Conservation (phyloP, 2,797 vertebrate species). For the Syngnathus acus region DNA sequence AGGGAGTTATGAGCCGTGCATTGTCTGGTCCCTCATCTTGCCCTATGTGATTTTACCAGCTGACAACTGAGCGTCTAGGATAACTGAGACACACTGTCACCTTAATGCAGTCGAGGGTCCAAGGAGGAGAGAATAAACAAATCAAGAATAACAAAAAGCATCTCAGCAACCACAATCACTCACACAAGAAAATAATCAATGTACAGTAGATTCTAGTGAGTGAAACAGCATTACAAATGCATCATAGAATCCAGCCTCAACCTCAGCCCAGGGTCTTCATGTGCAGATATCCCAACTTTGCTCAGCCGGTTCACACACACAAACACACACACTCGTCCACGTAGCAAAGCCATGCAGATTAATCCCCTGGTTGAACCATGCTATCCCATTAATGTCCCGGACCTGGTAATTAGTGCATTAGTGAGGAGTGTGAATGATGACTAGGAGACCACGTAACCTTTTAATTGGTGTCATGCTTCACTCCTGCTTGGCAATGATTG, state of each 20-base stretch:
- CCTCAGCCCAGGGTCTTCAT: slow-evolving; percentile 4
- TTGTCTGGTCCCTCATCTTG: not conserved
- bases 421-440: slow-evolving; percentile 64
- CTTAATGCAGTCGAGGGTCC: not conserved
- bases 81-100: too few relatives aligned
- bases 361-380: slow-evolving; percentile 65
- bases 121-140: not conserved
- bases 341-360: slow-evolving; percentile 60
- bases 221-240: not conserved
- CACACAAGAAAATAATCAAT: not conserved
- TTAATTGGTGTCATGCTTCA: slow-evolving; percentile 68
- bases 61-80: too few relatives aligned
- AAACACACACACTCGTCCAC: slow-evolving; percentile 17
- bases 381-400: slow-evolving; percentile 68
- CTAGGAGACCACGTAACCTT: slow-evolving; percentile 65
- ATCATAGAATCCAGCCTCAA: not conserved
- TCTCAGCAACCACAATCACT: not conserved
- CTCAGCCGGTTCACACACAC: slow-evolving; percentile 36
- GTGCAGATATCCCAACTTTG: slow-evolving; percentile 35
- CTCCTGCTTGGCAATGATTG: slow-evolving; percentile 63
- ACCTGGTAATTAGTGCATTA: slow-evolving; percentile 70
- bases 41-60: too few relatives aligned
- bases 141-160: not conserved
- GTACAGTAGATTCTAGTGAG: not conserved
- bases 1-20: not conserved